These are phyloP conservation scores for Taphrorychus bicolor DNA, from an alignment of 2,888 invertebrate species.

Conservation along the genomic window DNA sequence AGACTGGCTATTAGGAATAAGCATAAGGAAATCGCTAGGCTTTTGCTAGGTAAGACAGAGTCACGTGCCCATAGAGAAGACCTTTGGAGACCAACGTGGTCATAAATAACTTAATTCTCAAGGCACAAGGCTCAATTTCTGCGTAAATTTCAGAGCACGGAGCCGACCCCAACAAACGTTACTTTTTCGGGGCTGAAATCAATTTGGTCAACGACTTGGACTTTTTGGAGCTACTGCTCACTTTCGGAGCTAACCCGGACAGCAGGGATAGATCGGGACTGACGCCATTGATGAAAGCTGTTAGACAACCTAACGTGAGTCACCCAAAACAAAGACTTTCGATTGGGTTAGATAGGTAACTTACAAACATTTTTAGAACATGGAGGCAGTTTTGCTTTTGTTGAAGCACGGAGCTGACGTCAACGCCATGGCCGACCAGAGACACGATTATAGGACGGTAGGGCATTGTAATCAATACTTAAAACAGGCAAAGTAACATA, in stretches of 20 bases:
- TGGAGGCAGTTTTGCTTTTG: conserved; percentile 77
- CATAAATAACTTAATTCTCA: no score
- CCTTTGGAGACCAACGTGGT: neutral
- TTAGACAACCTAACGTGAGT: conserved; percentile 73
- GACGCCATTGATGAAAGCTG: conserved; percentile 91
- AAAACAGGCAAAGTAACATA: neutral
- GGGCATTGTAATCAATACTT: conserved; percentile 15
- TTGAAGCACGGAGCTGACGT: conserved; percentile 85
- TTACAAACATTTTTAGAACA: conserved; percentile 63
- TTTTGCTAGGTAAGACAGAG: conserved; percentile 53
- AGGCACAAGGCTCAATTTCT: neutral
- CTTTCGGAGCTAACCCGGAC: conserved; percentile 88
- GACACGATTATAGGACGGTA: conserved; percentile 84
- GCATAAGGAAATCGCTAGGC: conserved; percentile 75
- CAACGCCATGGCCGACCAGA: conserved; percentile 84
- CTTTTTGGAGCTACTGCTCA: conserved; percentile 81
- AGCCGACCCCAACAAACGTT: conserved; percentile 88
- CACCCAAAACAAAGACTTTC: neutral
- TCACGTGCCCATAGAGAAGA: no score
- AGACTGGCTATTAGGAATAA: conserved; percentile 86
- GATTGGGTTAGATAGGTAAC: neutral
- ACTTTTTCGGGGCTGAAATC: conserved; percentile 90
- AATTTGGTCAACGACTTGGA: conserved; percentile 85
- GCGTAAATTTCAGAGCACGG: conserved; percentile 72
- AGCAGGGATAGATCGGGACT: conserved; percentile 85